phyloP scores from a whole-genome alignment of 2,113 vertebrate genomes.

The Halichoeres trimaculatus region DNA sequence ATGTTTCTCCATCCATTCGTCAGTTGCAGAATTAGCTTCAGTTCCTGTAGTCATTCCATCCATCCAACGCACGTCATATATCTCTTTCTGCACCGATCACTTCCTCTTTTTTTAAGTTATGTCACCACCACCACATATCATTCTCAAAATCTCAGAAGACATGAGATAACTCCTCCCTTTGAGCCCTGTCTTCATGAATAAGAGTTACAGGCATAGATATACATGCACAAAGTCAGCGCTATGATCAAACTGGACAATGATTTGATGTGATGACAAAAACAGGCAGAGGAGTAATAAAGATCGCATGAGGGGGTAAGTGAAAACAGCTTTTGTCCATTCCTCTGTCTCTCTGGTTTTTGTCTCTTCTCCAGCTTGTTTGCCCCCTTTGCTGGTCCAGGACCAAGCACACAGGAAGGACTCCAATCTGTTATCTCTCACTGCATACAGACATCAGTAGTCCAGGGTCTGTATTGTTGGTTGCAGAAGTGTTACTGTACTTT shows the following conservation, averaged over 20 bases:
- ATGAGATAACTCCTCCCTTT: conserved; percentile 22
- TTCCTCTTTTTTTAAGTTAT: conserved; percentile 8
- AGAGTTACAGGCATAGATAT: conserved; percentile 35
- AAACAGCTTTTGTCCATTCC: conserved; percentile 3
- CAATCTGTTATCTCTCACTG: no score
- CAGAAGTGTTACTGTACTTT: no score
- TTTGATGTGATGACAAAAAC: conserved; percentile 56
- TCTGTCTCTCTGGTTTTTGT: conserved; percentile 20
- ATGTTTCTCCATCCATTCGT: background rate
- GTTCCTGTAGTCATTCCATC: conserved; percentile 7
- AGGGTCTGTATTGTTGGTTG: no score
- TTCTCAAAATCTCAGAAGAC: conserved; percentile 16
- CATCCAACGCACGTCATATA: conserved; percentile 25
- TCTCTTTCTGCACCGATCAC: conserved; percentile 5
- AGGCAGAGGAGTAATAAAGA: conserved; percentile 33
- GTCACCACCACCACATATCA: conserved; percentile 12
- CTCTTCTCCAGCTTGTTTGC: conserved; percentile 17
- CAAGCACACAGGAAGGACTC: no score
- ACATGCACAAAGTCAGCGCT: conserved; percentile 36
- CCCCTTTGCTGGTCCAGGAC: background rate
- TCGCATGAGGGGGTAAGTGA: conserved; percentile 15
- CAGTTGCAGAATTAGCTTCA: background rate
- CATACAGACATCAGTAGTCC: no score
- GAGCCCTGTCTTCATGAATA: background rate
- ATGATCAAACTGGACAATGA: conserved; percentile 18